Evolutionary conservation across 2,113 vertebrate genomes (phyloP).

Genomic region (Sigmodon hispidus): DNA sequence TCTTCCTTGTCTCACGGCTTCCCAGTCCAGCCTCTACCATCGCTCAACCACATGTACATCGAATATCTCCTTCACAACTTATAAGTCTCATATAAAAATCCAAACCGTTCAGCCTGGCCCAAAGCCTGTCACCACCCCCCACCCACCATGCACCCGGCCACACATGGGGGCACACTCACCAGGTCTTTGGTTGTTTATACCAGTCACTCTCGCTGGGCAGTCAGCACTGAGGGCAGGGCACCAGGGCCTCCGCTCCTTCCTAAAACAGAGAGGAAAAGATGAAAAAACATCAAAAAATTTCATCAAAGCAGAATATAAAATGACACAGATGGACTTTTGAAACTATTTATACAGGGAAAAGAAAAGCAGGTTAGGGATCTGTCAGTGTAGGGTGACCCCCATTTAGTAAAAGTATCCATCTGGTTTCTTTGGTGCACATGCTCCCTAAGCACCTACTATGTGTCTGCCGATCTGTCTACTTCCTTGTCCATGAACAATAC

Average conservation of each 20-base stretch:
- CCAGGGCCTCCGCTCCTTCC: slow-evolving; percentile 69
- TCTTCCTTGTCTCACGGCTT: neutral
- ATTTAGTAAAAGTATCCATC: neutral
- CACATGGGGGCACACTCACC: slow-evolving; percentile 52
- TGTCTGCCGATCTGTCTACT: neutral
- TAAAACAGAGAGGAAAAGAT: slow-evolving; percentile 36
- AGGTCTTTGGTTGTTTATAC: slow-evolving; percentile 10
- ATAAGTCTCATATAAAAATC: neutral
- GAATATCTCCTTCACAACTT: neutral
- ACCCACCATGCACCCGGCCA: neutral
- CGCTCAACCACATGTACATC: neutral
- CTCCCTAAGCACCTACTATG: neutral
- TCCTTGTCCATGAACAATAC: neutral
- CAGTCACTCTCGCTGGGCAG: slow-evolving; percentile 67
- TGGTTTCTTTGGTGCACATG: neutral
- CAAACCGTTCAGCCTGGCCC: neutral
- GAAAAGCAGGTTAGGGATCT: neutral
- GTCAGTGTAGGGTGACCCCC: neutral
- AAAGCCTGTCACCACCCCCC: neutral
- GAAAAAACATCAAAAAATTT: slow-evolving; percentile 37
- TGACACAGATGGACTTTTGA: neutral
- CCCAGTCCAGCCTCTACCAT: neutral
- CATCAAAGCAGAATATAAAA: neutral
- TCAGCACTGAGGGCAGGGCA: slow-evolving; percentile 48
- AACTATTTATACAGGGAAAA: neutral